Conservation (phyloP, 1,140 invertebrate genomes). For the Diabrotica virgifera region DNA sequence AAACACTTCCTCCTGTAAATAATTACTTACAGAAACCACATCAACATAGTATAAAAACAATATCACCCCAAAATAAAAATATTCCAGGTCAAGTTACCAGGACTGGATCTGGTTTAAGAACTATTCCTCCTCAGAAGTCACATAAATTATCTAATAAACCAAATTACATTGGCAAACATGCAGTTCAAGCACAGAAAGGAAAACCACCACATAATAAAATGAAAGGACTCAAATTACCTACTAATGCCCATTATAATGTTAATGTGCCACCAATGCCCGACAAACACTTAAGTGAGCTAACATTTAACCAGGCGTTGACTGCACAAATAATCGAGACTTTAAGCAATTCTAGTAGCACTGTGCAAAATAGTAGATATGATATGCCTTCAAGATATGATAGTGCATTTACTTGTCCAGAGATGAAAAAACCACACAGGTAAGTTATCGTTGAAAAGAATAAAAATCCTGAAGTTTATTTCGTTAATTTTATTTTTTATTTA, state of each 20-base stretch:
- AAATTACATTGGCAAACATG: constrained; percentile 48
- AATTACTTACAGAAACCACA: constrained; percentile 30
- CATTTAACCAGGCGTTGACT: constrained; percentile 46
- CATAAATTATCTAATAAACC: constrained; percentile 40
- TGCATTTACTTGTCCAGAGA: constrained; percentile 31
- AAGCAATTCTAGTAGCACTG: constrained; percentile 30
- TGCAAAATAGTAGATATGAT: constrained; percentile 27
- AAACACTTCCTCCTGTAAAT: constrained; percentile 36
- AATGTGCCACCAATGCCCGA: constrained; percentile 24
- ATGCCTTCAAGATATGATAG: constrained; percentile 35
- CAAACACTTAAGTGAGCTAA: constrained; percentile 38
- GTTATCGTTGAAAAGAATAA: not conserved
- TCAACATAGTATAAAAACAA: constrained; percentile 38
- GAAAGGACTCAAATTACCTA: constrained; percentile 20
- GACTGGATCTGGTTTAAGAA: constrained; percentile 40
- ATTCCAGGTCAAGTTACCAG: constrained; percentile 38
- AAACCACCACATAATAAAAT: constrained; percentile 26
- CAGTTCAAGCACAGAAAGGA: constrained; percentile 46
- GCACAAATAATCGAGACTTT: constrained; percentile 47
- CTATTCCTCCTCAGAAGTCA: constrained; percentile 43
- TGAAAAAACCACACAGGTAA: constrained; percentile 21
- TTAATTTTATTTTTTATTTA: no score
- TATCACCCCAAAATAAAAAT: constrained; percentile 38
- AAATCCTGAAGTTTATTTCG: no score
- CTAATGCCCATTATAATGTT: constrained; percentile 21